phyloP scores from a whole-genome alignment of 2,113 vertebrate genomes.

The Haemorhous mexicanus region DNA sequence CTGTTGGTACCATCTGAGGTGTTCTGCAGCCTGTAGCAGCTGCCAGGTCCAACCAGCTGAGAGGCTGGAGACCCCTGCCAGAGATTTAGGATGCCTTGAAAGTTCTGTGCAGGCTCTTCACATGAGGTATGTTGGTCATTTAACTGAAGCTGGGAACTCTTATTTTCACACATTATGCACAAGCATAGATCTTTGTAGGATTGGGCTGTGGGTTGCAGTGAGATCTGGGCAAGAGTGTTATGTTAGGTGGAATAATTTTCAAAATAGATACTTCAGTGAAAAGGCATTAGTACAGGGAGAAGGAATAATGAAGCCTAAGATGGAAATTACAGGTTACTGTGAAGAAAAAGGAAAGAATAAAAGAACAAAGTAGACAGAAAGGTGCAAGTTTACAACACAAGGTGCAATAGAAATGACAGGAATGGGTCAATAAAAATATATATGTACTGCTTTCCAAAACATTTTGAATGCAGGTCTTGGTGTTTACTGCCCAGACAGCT shows the following conservation, averaged over 20 bases:
- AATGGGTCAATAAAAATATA: constrained; percentile 15
- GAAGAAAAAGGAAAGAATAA: not conserved
- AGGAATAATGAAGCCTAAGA: not conserved
- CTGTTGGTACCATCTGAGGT: not conserved
- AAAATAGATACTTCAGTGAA: not conserved
- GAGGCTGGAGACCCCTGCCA: not conserved
- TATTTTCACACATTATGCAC: not conserved
- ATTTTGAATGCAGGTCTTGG: constrained; percentile 58
- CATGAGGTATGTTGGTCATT: not conserved
- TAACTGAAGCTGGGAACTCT: not conserved
- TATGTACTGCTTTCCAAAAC: not conserved
- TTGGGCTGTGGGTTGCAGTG: not conserved
- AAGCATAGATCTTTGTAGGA: not conserved
- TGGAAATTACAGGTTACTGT: not conserved
- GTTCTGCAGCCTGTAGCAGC: not conserved
- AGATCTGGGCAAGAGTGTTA: not conserved
- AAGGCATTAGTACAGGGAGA: not conserved
- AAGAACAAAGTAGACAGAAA: not conserved
- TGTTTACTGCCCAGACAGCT: constrained; percentile 9
- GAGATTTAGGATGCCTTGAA: not conserved
- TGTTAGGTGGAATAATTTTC: not conserved
- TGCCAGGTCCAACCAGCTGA: not conserved
- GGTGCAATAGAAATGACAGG: not conserved
- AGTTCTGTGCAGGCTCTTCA: not conserved
- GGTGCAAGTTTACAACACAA: not conserved